These are phyloP conservation scores for Loriculus beryllinus DNA, from an alignment of 2,797 vertebrate species.

Conservation along the genomic window DNA sequence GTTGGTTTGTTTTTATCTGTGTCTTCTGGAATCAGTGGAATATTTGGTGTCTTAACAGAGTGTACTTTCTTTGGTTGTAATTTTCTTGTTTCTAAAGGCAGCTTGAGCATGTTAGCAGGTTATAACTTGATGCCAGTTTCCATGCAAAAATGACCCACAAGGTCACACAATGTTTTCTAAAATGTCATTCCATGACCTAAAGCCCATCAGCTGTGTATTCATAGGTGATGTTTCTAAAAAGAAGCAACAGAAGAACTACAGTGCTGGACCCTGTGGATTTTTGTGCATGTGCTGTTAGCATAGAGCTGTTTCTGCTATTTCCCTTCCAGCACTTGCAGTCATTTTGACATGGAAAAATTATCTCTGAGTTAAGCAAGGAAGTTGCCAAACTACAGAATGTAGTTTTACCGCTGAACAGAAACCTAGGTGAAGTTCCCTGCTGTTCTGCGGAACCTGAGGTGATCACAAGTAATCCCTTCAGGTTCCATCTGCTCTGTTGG, in stretches of 20 bases:
- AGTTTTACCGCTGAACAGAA: background rate
- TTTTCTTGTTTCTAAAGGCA: background rate
- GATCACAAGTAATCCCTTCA: background rate
- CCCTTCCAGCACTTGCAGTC: background rate
- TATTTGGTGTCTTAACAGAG: background rate
- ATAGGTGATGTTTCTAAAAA: background rate
- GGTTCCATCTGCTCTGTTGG: slow-evolving; percentile 30
- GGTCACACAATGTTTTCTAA: background rate
- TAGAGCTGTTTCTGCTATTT: background rate
- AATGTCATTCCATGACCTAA: background rate
- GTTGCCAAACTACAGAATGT: background rate
- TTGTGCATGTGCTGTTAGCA: background rate
- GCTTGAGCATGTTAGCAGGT: background rate
- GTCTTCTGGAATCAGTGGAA: background rate
- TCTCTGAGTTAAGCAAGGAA: background rate
- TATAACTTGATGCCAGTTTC: background rate
- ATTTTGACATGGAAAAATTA: background rate
- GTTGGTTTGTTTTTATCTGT: background rate
- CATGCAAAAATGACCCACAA: background rate
- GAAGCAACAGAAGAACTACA: background rate
- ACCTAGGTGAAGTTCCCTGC: background rate
- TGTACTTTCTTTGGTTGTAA: background rate
- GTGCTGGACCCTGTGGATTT: fast-evolving
- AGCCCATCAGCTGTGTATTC: background rate
- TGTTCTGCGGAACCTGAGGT: background rate